Conservation (phyloP, 2,888 invertebrate species). For the Cybosia mesomella region DNA sequence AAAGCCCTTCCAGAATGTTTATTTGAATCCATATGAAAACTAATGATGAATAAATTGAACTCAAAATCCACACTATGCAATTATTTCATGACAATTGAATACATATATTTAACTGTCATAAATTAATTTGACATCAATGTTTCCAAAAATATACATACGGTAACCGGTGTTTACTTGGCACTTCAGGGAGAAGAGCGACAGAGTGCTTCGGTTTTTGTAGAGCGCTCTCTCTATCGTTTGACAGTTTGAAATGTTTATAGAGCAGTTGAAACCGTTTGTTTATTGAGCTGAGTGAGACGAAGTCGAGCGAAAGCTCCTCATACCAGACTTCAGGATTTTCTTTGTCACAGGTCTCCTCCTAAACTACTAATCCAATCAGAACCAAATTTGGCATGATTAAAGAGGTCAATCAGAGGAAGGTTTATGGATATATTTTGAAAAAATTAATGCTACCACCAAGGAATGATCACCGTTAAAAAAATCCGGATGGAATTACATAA, state of each 20-base stretch:
- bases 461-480: too few species aligned
- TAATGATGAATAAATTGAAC: background rate
- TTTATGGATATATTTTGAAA: too few species aligned
- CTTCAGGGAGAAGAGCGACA: background rate
- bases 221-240: background rate
- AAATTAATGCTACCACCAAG: too few species aligned
- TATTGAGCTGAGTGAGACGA: too few species aligned
- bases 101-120: background rate
- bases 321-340: too few species aligned
- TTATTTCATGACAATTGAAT: constrained; percentile 5
- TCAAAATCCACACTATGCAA: background rate
- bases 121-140: background rate
- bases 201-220: background rate
- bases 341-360: too few species aligned
- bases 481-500: too few species aligned
- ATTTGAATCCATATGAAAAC: background rate
- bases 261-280: background rate
- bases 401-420: too few species aligned
- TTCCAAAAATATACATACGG: background rate
- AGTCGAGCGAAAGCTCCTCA: too few species aligned
- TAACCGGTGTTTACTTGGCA: background rate
- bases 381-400: too few species aligned
- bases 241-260: background rate
- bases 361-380: too few species aligned
- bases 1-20: background rate